These are phyloP conservation scores for Albula goreensis DNA, from an alignment of 2,113 vertebrate species.

Conservation along the genomic window DNA sequence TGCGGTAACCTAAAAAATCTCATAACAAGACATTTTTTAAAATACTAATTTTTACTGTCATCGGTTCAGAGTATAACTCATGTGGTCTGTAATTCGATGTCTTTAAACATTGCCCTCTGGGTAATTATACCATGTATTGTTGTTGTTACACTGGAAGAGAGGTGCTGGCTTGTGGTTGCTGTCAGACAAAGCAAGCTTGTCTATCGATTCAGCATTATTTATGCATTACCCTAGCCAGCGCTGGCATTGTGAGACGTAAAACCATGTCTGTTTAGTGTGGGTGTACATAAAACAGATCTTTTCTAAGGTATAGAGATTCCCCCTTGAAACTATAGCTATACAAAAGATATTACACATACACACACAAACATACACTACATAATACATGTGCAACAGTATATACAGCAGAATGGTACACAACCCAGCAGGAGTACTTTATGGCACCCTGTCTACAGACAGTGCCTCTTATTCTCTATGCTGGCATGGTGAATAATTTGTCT, in stretches of 20 bases:
- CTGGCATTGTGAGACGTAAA: not conserved
- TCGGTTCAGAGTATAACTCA: not conserved
- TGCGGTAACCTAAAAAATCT: too few species aligned
- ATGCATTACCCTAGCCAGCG: not conserved
- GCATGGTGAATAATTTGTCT: not conserved
- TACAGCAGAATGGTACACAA: not conserved
- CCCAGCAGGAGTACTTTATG: not conserved
- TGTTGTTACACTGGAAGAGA: not conserved
- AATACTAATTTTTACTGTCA: not conserved
- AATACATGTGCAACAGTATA: not conserved
- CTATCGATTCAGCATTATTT: slow-evolving; percentile 12
- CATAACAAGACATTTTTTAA: not conserved
- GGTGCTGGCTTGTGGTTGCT: slow-evolving; percentile 1
- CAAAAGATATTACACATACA: too few species aligned
- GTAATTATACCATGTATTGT: slow-evolving; percentile 53
- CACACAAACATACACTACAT: too few species aligned
- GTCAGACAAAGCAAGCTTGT: not conserved
- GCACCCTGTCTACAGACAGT: not conserved
- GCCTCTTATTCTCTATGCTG: not conserved
- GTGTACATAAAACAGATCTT: not conserved
- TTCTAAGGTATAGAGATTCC: slow-evolving; percentile 3
- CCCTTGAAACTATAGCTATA: not conserved
- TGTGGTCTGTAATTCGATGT: slow-evolving; percentile 9
- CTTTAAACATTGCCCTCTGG: slow-evolving; percentile 28
- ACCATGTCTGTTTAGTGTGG: not conserved